phyloP scores from a whole-genome alignment of 2,113 vertebrate species.

The Gymnocephalus cernua region DNA sequence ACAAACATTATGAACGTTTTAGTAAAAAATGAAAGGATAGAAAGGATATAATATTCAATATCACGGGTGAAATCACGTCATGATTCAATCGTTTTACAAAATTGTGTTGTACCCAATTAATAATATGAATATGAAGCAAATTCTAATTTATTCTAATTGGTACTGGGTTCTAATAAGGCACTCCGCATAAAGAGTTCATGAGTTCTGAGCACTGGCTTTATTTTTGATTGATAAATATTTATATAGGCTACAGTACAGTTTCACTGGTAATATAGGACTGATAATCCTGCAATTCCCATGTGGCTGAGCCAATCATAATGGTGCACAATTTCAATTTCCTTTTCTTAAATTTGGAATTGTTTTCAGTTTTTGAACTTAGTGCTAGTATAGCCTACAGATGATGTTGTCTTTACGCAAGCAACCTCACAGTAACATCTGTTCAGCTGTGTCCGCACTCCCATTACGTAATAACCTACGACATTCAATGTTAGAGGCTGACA shows the following conservation, averaged over 20 bases:
- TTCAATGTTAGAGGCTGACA: slow-evolving; percentile 33
- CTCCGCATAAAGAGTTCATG: not conserved
- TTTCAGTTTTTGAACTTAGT: not conserved
- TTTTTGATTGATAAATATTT: not conserved
- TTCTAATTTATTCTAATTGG: not conserved
- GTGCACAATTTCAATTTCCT: not conserved
- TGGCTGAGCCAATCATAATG: fast-evolving
- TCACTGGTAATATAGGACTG: not conserved
- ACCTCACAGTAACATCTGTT: slow-evolving; percentile 58
- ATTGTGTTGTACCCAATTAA: not conserved
- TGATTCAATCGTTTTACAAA: not conserved
- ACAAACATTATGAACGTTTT: not conserved
- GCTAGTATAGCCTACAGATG: not conserved
- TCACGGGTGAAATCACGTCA: not conserved
- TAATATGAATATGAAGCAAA: not conserved
- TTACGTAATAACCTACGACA: slow-evolving; percentile 72
- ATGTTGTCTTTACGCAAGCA: slow-evolving; percentile 15
- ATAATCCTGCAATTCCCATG: not conserved
- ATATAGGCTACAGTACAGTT: not conserved
- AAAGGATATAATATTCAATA: not conserved
- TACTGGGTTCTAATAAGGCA: not conserved
- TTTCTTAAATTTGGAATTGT: not conserved
- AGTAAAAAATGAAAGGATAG: not conserved
- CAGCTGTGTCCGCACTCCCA: slow-evolving; percentile 54
- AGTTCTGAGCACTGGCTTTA: not conserved